Conservation (phyloP, 2,113 vertebrate species). For the Nibea albiflora region DNA sequence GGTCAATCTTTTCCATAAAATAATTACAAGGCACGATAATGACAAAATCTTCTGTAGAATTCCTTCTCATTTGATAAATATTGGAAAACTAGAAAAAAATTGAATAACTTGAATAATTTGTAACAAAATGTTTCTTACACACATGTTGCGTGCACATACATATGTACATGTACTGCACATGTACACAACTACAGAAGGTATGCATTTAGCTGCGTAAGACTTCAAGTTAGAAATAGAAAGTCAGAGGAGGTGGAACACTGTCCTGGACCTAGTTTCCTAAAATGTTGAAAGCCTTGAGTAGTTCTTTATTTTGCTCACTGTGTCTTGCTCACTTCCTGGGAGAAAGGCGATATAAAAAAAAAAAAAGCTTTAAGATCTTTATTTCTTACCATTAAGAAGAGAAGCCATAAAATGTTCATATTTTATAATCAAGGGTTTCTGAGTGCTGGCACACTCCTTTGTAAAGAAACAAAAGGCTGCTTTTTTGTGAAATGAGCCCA, state of each 20-base stretch:
- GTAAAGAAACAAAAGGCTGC: slow-evolving; percentile 16
- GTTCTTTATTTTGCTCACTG: slow-evolving; percentile 34
- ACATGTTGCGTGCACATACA: too few species aligned
- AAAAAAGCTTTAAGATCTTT: slow-evolving; percentile 22
- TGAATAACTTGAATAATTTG: too few species aligned
- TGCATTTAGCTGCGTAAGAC: neutral
- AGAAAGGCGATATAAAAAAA: slow-evolving; percentile 22
- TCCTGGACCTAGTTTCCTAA: slow-evolving; percentile 38
- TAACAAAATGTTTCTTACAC: too few species aligned
- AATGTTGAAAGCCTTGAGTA: slow-evolving; percentile 49
- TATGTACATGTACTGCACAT: neutral
- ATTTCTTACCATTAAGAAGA: slow-evolving; percentile 21
- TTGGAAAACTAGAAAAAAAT: too few species aligned
- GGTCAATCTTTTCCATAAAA: too few species aligned
- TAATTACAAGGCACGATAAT: too few species aligned
- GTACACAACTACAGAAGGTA: slow-evolving; percentile 1
- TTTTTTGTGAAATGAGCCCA: slow-evolving; percentile 13
- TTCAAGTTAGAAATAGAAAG: slow-evolving; percentile 33
- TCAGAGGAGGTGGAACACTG: slow-evolving; percentile 27
- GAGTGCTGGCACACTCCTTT: slow-evolving; percentile 16
- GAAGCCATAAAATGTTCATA: slow-evolving; percentile 28
- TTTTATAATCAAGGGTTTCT: slow-evolving; percentile 22
- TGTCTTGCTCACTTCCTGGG: slow-evolving; percentile 6
- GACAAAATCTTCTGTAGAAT: too few species aligned
- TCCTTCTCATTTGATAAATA: too few species aligned